These are phyloP conservation scores for Epizoanthus scotinus DNA, from an alignment of 92 coral and sea anemone genomes.

Conservation along the genomic window DNA sequence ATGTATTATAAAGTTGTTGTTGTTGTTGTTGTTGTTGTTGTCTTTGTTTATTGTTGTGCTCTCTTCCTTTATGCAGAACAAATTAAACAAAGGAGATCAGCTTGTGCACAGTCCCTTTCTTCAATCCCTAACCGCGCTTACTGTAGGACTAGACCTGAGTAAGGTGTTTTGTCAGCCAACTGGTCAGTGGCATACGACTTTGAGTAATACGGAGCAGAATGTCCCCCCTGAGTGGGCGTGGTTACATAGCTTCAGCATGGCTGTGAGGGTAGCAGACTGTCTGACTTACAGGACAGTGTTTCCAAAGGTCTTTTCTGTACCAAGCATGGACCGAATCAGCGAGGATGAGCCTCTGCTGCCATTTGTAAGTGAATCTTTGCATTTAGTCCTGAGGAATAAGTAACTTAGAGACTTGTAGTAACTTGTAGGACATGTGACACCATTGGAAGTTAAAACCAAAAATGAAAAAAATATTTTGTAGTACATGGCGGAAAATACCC, in stretches of 20 bases:
- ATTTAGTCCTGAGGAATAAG: not conserved
- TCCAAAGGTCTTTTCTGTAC: constrained; percentile 63
- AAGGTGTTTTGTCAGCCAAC: constrained; percentile 60
- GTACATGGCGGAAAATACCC: too few species aligned
- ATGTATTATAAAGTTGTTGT: too few species aligned
- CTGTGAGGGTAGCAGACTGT: constrained; percentile 71
- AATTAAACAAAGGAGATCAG: constrained; percentile 76
- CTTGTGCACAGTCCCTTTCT: constrained; percentile 77
- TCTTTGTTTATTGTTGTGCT: too few species aligned
- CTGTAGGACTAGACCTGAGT: constrained; percentile 75
- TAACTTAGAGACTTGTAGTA: too few species aligned
- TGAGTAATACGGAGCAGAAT: constrained; percentile 19
- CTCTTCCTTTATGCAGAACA: constrained; percentile 38
- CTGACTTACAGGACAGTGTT: constrained; percentile 66
- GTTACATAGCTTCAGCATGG: constrained; percentile 64
- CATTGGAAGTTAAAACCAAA: too few species aligned
- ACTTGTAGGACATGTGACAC: too few species aligned
- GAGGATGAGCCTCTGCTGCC: constrained; percentile 71
- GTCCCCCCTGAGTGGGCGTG: constrained; percentile 75
- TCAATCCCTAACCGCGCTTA: constrained; percentile 73
- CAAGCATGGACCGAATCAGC: constrained; percentile 64
- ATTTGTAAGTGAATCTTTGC: constrained; percentile 49
- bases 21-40: too few species aligned
- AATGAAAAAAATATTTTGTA: too few species aligned
- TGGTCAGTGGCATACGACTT: constrained; percentile 24